Percentiles rank a stretch among this genome's conserved stretches.
Conservation (phyloP, 2,888 invertebrate genomes). For the Caenorhabditis auriculariae region DNA sequence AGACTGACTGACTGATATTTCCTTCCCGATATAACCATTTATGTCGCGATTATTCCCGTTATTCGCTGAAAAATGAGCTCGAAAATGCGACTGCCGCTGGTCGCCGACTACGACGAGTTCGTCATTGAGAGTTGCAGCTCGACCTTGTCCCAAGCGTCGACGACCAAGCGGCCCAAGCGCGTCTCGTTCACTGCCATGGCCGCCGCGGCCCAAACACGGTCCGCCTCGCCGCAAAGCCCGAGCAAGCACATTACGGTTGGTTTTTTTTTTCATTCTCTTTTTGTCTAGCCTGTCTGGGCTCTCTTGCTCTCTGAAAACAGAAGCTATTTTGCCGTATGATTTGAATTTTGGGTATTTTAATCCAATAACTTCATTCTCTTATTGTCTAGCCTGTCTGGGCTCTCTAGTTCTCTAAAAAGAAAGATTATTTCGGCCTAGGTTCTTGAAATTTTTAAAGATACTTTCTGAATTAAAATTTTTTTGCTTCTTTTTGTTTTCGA, state of each 20-base stretch:
- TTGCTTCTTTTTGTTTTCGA: too few species aligned
- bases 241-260: slow-evolving; percentile 51
- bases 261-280: slow-evolving; percentile 6
- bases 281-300: too few species aligned
- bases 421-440: too few species aligned
- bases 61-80: neutral
- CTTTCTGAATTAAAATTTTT: too few species aligned
- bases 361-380: too few species aligned
- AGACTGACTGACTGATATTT: neutral
- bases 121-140: slow-evolving; percentile 20
- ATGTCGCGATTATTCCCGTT: slow-evolving; percentile 5
- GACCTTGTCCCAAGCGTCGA: neutral
- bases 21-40: slow-evolving; percentile 4
- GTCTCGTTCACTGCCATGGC: too few species aligned
- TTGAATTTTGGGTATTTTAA: too few species aligned
- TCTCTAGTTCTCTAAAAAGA: too few species aligned
- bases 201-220: slow-evolving; percentile 20
- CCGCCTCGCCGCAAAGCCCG: slow-evolving; percentile 38
- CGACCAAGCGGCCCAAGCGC: neutral
- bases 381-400: too few species aligned
- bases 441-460: too few species aligned
- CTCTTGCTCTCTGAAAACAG: too few species aligned
- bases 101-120: slow-evolving; percentile 25
- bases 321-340: too few species aligned
- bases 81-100: slow-evolving; percentile 15